phyloP scores from a whole-genome alignment of 2,888 invertebrate genomes.

The Agriopis marginaria region DNA sequence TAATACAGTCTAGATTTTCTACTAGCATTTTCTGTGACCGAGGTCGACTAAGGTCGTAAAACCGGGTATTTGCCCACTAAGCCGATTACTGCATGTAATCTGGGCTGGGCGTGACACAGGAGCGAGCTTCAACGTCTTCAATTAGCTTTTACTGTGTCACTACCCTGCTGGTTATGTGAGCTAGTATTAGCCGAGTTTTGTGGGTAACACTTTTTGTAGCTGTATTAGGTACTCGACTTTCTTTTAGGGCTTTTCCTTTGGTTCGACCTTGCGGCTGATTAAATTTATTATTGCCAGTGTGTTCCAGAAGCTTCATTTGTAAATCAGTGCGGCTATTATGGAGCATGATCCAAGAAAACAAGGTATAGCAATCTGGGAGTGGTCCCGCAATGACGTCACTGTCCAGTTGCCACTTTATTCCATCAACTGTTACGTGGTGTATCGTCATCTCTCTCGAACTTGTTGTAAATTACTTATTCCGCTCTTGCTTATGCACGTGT shows the following conservation, averaged over 20 bases:
- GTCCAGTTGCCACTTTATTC: too few species aligned
- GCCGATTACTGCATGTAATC: slow-evolving; percentile 74
- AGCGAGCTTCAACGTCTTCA: slow-evolving; percentile 60
- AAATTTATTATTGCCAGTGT: not conserved
- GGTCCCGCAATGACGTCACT: too few species aligned
- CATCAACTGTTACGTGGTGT: too few species aligned
- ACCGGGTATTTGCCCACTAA: slow-evolving; percentile 66
- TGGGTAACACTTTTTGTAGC: slow-evolving; percentile 27
- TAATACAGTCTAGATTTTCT: slow-evolving; percentile 11
- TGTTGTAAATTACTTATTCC: too few species aligned
- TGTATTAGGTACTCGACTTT: slow-evolving; percentile 15
- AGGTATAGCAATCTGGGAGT: too few species aligned
- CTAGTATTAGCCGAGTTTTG: slow-evolving; percentile 27
- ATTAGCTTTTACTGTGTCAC: slow-evolving; percentile 58
- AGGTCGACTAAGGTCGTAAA: slow-evolving; percentile 54
- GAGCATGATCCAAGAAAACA: too few species aligned
- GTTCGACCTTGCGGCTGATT: slow-evolving; percentile 12
- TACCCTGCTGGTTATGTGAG: slow-evolving; percentile 38
- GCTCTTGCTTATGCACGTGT: too few species aligned
- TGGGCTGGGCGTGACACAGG: slow-evolving; percentile 57
- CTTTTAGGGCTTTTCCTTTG: slow-evolving; percentile 17
- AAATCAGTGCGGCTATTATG: too few species aligned
- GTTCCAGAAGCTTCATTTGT: too few species aligned
- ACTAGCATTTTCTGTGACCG: slow-evolving; percentile 17
- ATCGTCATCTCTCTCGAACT: too few species aligned